Base-by-base conservation (phyloP, 2,888 invertebrate species). In the Netelia inedita region DNA sequence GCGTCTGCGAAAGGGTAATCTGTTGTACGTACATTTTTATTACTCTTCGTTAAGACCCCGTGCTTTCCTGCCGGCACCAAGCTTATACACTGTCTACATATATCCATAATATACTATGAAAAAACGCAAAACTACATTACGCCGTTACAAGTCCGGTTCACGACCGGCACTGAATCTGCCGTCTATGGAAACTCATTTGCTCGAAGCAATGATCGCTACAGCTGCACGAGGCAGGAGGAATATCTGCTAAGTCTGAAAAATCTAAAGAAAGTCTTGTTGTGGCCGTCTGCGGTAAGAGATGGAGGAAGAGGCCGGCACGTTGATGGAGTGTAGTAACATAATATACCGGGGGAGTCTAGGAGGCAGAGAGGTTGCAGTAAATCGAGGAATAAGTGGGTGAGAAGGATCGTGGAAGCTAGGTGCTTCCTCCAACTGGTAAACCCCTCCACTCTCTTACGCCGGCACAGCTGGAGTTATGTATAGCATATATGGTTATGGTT, bases 351-450 rank as follows among this genome's bases (percentile, higher is more conserved):
- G 55, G 43, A 55, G 68, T 41, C 71, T 11, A 63, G 21, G 65
- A 74, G 69, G 79, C 66, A 72, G 72, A 53, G 78, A 59, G 57
- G 41, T 55, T 69, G 79, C 82, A 79, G 83, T 84, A 86, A 82
- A 86, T 81, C 82, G 86, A 78, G 66, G 88, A 87, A 88, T 90
- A 90, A 91, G 91, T 91, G 90, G 91, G 88, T 90, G 89, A 89
- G 88, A 90, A 91, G 89, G 88, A 90, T 83, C 86, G 82, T 72
- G 73, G 79, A 83, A 74, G 74, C 59, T 59, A 75, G 71, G 79
- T 82, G 71, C 71, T 79, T 79, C 75, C 66, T 75, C 66, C 69
- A 59, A 75, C 80, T 74, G 57, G 63, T 21, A 61, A 61, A 23
- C 50, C 10, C 69, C 61, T 59, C 9, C 50, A 8, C 50, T 41